Conservation (phyloP, 2,113 vertebrate species). For the Semnopithecus entellus region DNA sequence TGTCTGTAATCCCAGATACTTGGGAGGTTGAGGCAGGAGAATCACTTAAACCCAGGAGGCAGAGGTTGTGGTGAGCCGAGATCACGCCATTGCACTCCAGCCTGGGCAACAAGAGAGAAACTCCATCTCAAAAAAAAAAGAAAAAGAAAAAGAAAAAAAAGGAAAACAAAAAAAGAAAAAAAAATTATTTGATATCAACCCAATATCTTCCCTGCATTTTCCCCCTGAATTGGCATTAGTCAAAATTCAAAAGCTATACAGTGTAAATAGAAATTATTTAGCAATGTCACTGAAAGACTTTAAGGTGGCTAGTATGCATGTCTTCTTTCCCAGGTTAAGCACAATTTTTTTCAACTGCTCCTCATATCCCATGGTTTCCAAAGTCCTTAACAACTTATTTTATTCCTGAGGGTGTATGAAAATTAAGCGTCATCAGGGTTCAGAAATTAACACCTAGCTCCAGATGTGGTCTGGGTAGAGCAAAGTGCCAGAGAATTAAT, state of each 20-base stretch:
- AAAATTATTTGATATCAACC: not conserved
- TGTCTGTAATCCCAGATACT: too few relatives aligned
- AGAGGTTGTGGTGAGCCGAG: too few relatives aligned
- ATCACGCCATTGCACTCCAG: too few relatives aligned
- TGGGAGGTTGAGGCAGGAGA: too few relatives aligned
- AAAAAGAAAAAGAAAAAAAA: too few relatives aligned
- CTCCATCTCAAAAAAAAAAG: too few relatives aligned
- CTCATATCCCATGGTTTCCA: not conserved
- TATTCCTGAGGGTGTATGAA: not conserved
- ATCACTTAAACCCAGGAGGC: too few relatives aligned
- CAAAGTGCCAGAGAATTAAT: not conserved
- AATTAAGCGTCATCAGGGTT: constrained; percentile 26
- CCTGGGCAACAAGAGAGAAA: too few relatives aligned
- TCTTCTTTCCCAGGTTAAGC: not conserved
- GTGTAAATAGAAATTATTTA: not conserved
- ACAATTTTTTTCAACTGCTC: not conserved
- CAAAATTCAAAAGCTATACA: not conserved
- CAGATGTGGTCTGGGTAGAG: constrained; percentile 45
- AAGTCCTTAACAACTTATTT: constrained; percentile 2
- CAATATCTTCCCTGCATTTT: not conserved
- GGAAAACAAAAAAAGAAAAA: too few relatives aligned
- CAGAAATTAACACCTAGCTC: constrained; percentile 36
- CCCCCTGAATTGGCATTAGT: not conserved
- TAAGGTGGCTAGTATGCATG: not conserved
- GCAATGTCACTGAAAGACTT: not conserved